Base-by-base conservation (phyloP, 2,888 invertebrate species). In the Notocelia uddmanniana region DNA sequence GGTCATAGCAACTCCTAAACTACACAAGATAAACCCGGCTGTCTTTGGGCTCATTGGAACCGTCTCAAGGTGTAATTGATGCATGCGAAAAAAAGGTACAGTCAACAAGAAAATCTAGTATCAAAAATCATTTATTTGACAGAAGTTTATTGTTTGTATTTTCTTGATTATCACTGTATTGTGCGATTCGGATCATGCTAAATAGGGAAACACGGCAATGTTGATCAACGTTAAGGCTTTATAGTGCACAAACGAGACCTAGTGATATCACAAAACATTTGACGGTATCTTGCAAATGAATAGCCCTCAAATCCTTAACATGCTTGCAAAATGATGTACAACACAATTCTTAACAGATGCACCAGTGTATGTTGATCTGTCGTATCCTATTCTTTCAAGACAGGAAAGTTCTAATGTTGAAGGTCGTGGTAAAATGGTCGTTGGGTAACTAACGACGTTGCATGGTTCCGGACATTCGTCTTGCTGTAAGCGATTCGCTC, bases 401-500 rank as follows among this genome's bases (percentile, higher is more conserved):
- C 13, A 15, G 34, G 3, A 63, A 34, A 19, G 34, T 10, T 21
- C 19, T 11, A 6, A n/a, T 41, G 10, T 9, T 41, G 23, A 18
- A 34, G 3, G 21, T 21, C 15, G 1, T 21, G 19, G 34, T 52
- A 63, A 21, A 63, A 9, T 52, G 63, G 50, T 63, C 34, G 15
- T 9, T 2, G 18, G n/a, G 48, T 67, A 67, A 72, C 55, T 72
- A 72, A 72, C 67, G 67, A 67, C 54, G 55, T 45, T 21, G 55
- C 67, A 60, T 48, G 67, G 71, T 67, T 72, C 71, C 71, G 71
- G 67, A 54, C 71, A 72, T 72, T 67, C 71, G 59, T 72, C 71
- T 72, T 72, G 57, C 58, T 60, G 71, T 72, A 72, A 72, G 55
- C 71, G 71, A 72, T 72, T 72, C 67, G 60, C 71, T 72, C 71